Evolutionary conservation across 2,797 vertebrate genomes (phyloP), one percentile per base, ranked within the genome.

Genomic region (Discoglossus pictus): DNA sequence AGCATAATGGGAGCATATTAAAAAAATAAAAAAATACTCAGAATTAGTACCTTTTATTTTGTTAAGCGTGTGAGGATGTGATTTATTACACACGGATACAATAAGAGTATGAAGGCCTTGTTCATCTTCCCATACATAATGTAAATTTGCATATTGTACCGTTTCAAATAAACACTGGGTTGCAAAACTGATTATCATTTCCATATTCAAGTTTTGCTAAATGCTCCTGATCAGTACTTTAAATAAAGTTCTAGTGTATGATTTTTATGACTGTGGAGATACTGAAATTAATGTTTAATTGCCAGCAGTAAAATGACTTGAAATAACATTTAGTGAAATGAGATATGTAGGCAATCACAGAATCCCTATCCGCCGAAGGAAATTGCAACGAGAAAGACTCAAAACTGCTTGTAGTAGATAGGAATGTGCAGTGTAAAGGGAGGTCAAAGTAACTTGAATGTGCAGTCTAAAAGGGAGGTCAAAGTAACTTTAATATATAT

Each of bases 121-220:
- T n/a, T n/a, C n/a, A n/a, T n/a, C n/a, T n/a, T n/a, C n/a, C n/a
- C n/a, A n/a, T n/a, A n/a, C n/a, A n/a, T n/a, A n/a, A n/a, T n/a
- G n/a, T n/a, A n/a, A n/a, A n/a, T n/a, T n/a, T n/a, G n/a, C n/a
- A n/a, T n/a, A n/a, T n/a, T n/a, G 13, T 24, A 43, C 4, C 1
- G 13, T 15, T 31, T 51, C 13, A 31, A 15, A 51, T 27, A 27
- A 51, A 51, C 12, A 27, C 38, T 38, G 31, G 46, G 40, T 55
- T 23, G 0, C 0, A 17, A 48, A 23, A 24, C 0, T 0, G 0
- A 0, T 58, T 0, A 0, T 2, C 40, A 1, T 0, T 15, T 0
- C 0, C 18, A 18, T 47, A 9, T 12, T 47, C 20, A 9, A 27
- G 3, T 59, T 23, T 39, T 59, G 35, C 64, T 25, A 47, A 20